Base-by-base conservation (phyloP, 2,888 invertebrate genomes). In the Epinotia demarniana region DNA sequence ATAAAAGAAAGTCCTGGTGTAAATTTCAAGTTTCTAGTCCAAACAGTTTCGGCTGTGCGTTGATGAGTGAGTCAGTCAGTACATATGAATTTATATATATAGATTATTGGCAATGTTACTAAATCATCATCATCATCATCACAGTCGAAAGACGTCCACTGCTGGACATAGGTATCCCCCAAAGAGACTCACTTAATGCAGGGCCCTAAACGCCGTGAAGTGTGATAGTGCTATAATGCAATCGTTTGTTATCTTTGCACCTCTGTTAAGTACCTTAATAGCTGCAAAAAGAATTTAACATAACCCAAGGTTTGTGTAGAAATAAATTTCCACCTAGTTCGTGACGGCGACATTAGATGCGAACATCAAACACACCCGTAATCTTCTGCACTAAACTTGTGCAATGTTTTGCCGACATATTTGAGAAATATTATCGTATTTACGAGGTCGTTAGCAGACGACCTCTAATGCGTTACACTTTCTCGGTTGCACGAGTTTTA, bases 401-500 rank as follows among this genome's bases (percentile, higher is more conserved):
- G 75, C 61, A 75, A 75, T 66, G 53, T 67, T 69, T 67, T 62
- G 43, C 61, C 61, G 61, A 75, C 62, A 33, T 53, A 75, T 67
- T 72, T 75, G 61, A 33, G 64, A 75, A 75, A 75, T 75, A 72
- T 75, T 72, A 67, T 66, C 75, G 67, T 72, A 67, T 72, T 67
- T 60, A 71, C 72, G 75, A 75, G 75, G 75, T 75, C 72, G 57
- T 57, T 72, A 75, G 71, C 61, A 70, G 33, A 64, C n/a, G 64
- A 75, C 72, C 71, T 72, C 67, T 67, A 62, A 75, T 72, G 66
- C 23, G 55, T 67, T 75, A 19, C 55, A 62, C 71, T 61, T 57
- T 67, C 43, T 61, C 18, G 18, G 58, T 62, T 53, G 62, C 53
- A 23, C 13, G 63, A 58, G 27, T 64, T 57, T 64, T 39, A 58